phyloP scores from a whole-genome alignment of 2,113 vertebrate genomes.

The Dryoscopus gambensis region DNA sequence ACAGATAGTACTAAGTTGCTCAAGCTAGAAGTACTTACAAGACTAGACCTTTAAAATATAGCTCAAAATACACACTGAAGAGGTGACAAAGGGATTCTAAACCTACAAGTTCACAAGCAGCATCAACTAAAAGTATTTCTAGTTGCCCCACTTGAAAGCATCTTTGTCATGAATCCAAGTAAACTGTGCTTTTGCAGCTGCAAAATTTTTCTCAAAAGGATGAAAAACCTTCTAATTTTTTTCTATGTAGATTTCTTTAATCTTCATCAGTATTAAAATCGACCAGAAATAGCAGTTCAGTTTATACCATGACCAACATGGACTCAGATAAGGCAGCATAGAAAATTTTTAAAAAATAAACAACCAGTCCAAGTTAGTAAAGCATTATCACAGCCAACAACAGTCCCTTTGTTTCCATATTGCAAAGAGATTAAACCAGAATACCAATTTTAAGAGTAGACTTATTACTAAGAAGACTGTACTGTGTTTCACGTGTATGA shows the following conservation, averaged over 20 bases:
- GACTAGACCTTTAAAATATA: background rate
- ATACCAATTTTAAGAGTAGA: background rate
- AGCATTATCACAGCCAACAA: background rate
- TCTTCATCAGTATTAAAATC: background rate
- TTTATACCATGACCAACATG: background rate
- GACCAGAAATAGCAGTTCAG: background rate
- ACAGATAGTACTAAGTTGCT: background rate
- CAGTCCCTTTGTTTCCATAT: background rate
- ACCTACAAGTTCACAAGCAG: background rate
- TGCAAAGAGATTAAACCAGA: background rate
- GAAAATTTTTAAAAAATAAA: background rate
- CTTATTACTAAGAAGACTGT: background rate
- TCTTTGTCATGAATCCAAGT: background rate
- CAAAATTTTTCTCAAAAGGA: background rate
- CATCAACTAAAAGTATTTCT: background rate
- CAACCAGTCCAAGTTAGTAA: background rate
- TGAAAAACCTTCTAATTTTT: background rate
- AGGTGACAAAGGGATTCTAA: background rate
- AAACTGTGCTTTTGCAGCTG: background rate
- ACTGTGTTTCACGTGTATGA: background rate
- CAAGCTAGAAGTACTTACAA: background rate
- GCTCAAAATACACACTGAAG: background rate
- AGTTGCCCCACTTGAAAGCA: background rate
- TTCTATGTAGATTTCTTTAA: background rate
- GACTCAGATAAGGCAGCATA: background rate